These are phyloP conservation scores for Lasioglossum pauxillum DNA, from an alignment of 2,888 invertebrate species.

Conservation along the genomic window DNA sequence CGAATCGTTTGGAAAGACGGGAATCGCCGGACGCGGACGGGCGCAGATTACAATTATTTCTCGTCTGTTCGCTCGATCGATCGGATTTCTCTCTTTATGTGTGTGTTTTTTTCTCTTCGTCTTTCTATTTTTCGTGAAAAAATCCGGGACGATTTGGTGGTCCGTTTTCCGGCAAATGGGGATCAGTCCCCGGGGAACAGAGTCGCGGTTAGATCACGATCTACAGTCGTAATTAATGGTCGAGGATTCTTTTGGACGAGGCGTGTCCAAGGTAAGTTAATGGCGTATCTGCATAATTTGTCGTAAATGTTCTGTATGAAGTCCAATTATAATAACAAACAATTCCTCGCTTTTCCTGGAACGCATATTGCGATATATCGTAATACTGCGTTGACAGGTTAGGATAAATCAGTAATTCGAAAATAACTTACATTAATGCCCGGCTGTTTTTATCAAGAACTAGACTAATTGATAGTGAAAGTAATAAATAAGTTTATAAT, in stretches of 20 bases:
- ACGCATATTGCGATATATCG: not conserved
- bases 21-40: constrained; percentile 18
- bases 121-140: constrained; percentile 27
- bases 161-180: constrained; percentile 38
- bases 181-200: constrained; percentile 32
- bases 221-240: constrained; percentile 24
- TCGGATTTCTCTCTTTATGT: constrained; percentile 45
- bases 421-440: not conserved
- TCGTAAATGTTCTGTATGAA: not conserved
- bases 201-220: constrained; percentile 8
- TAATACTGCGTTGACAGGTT: not conserved
- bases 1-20: not conserved
- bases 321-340: not conserved
- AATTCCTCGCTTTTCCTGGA: not conserved
- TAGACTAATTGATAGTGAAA: not conserved
- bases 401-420: not conserved
- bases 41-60: constrained; percentile 28
- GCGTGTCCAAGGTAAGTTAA: not conserved
- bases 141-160: constrained; percentile 31
- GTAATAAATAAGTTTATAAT: not conserved
- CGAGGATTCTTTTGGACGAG: not conserved
- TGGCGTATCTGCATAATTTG: not conserved
- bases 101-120: not conserved
- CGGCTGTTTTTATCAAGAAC: not conserved
- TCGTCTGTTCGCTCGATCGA: constrained; percentile 45